Evolutionary conservation across 2,797 vertebrate species (phyloP).

Genomic region (Enoplosus armatus): DNA sequence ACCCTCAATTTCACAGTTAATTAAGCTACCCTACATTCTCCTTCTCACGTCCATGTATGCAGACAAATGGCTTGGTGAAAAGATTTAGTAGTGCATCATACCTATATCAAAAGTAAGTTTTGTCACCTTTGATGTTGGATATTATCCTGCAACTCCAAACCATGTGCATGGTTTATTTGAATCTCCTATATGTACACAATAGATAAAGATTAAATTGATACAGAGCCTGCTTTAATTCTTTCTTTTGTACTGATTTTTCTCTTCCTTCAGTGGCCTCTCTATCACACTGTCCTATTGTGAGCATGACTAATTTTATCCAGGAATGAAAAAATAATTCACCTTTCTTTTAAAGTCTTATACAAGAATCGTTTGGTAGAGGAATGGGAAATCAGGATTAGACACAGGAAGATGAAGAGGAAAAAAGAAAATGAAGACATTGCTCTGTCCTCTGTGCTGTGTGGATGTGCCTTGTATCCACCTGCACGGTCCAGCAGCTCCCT

Average conservation of each 20-base stretch:
- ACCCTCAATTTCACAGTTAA: slow-evolving; percentile 21
- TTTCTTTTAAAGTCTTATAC: slow-evolving; percentile 44
- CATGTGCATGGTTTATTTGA: slow-evolving; percentile 7
- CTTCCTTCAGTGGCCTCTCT: slow-evolving; percentile 40
- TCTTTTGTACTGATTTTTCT: slow-evolving; percentile 42
- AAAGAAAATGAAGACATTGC: slow-evolving; percentile 41
- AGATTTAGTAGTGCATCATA: slow-evolving; percentile 1
- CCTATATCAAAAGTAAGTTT: slow-evolving; percentile 21
- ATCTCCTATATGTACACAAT: slow-evolving; percentile 20
- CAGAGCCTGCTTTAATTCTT: slow-evolving; percentile 28
- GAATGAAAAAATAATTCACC: slow-evolving; percentile 19
- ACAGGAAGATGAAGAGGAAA: slow-evolving; percentile 13
- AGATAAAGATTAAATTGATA: slow-evolving; percentile 47
- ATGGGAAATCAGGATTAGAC: slow-evolving; percentile 19
- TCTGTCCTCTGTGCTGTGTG: slow-evolving; percentile 34
- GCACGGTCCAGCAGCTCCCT: slow-evolving; percentile 29
- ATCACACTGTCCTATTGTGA: slow-evolving; percentile 43
- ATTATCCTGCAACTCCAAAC: slow-evolving; percentile 21
- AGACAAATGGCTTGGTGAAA: slow-evolving; percentile 23
- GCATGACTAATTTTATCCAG: slow-evolving; percentile 54
- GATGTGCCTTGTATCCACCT: slow-evolving; percentile 41
- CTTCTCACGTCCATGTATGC: slow-evolving; percentile 22
- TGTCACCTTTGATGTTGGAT: slow-evolving; percentile 39
- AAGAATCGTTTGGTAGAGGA: slow-evolving; percentile 22
- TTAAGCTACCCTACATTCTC: slow-evolving; percentile 5